A percentile compares a stretch with the other conserved stretches of the same genome.
phyloP scores from a whole-genome alignment of 2,797 vertebrate genomes.

The Gila robusta region DNA sequence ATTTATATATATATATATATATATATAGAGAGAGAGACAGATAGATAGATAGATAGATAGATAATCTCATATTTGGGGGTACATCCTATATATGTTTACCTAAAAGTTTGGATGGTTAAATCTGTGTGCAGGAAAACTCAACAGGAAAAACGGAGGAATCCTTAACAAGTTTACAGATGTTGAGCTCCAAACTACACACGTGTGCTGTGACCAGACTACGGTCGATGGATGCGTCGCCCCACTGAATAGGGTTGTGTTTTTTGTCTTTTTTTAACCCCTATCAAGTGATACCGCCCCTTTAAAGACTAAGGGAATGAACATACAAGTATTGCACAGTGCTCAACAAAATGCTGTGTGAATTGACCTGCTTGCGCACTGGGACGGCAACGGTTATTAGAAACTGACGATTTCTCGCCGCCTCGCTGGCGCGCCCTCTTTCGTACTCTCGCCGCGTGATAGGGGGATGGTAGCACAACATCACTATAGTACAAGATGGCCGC shows the following conservation, averaged over 20 bases:
- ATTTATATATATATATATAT: constrained; percentile 41
- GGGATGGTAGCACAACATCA: constrained; percentile 96
- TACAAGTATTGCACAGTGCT: constrained; percentile 95
- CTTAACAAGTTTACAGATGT: constrained; percentile 65
- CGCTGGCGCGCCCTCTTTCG: constrained; percentile 58
- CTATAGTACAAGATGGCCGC: constrained; percentile 93
- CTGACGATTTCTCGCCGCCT: constrained; percentile 67
- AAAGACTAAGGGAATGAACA: constrained; percentile 79
- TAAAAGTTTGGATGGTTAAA: constrained; percentile 76
- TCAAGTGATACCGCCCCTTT: constrained; percentile 66
- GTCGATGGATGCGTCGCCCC: constrained; percentile 67
- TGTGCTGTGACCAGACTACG: constrained; percentile 76
- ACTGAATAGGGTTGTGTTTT: constrained; percentile 54
- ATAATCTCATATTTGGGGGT: constrained; percentile 51
- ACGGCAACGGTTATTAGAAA: constrained; percentile 78
- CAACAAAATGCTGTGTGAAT: constrained; percentile 93
- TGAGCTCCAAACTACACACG: constrained; percentile 72
- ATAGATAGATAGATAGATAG: constrained; percentile 69
- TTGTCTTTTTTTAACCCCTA: constrained; percentile 26
- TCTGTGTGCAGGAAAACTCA: constrained; percentile 72
- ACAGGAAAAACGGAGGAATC: constrained; percentile 62
- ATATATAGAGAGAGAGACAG: constrained; percentile 28
- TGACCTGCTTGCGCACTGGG: constrained; percentile 77
- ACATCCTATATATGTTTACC: constrained; percentile 45
- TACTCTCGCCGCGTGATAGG: constrained; percentile 85